Percentiles rank a stretch among this genome's conserved stretches.
phyloP scores from a whole-genome alignment of 2,888 invertebrate genomes.

The Drosophila limbata region DNA sequence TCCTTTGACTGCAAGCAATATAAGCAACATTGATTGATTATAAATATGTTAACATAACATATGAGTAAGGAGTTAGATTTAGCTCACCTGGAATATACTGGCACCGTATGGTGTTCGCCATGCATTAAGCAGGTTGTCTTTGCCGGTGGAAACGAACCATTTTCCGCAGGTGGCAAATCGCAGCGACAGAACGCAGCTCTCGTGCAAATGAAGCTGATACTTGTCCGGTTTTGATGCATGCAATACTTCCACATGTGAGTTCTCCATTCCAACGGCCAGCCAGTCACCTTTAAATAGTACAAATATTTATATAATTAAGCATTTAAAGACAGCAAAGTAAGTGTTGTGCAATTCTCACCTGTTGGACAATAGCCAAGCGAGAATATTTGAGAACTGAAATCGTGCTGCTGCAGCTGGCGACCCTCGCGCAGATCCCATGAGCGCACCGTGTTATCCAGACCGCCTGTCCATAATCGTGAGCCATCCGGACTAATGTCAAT shows the following conservation, averaged over 20 bases:
- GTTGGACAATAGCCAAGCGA: slow-evolving; percentile 96
- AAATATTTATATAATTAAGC: not conserved
- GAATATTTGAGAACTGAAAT: slow-evolving; percentile 96
- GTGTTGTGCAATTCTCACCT: slow-evolving; percentile 85
- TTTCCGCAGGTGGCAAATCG: slow-evolving; percentile 98
- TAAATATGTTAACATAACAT: not conserved
- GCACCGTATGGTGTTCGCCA: slow-evolving; percentile 99
- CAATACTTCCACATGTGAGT: slow-evolving; percentile 97
- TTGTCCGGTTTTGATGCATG: slow-evolving; percentile 96
- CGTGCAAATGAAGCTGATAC: slow-evolving; percentile 97
- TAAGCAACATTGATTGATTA: slow-evolving; percentile 25
- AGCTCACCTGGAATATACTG: slow-evolving; percentile 96
- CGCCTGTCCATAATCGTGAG: slow-evolving; percentile 95
- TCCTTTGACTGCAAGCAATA: slow-evolving; percentile 91
- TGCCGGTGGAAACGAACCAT: slow-evolving; percentile 99
- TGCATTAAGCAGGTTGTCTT: slow-evolving; percentile 98
- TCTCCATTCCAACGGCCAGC: slow-evolving; percentile 99
- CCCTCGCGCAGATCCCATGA: slow-evolving; percentile 98
- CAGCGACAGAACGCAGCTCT: slow-evolving; percentile 97
- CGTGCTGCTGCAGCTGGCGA: slow-evolving; percentile 96
- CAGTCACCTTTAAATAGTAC: slow-evolving; percentile 89
- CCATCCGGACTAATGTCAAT: slow-evolving; percentile 98
- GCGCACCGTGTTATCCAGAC: slow-evolving; percentile 97
- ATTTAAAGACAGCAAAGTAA: not conserved
- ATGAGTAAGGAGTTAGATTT: no score